Evolutionary conservation across 2,888 invertebrate genomes (phyloP).

Genomic region (Eupeodes latifasciatus): DNA sequence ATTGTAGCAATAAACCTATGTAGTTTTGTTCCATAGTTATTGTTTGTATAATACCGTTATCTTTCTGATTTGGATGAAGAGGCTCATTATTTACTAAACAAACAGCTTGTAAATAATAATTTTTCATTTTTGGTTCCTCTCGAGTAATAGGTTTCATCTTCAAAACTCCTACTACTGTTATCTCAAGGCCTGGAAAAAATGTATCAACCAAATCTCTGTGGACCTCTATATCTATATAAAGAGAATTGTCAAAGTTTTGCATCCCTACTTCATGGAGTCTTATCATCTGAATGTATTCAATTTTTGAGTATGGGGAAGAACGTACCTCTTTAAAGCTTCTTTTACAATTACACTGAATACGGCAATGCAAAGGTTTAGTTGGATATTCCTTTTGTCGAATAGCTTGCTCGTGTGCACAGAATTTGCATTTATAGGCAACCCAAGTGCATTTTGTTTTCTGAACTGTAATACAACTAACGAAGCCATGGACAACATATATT

Average conservation of each 20-base stretch:
- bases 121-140: conserved; percentile 86
- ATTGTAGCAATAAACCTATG: conserved; percentile 93
- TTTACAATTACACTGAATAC: conserved; percentile 79
- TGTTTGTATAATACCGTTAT: conserved; percentile 85
- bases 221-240: conserved; percentile 93
- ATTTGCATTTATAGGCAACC: conserved; percentile 87
- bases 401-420: conserved; percentile 85
- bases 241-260: conserved; percentile 89
- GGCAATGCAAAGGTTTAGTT: conserved; percentile 86
- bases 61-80: conserved; percentile 82
- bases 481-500: conserved; percentile 92
- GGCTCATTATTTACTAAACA: conserved; percentile 85
- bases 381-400: conserved; percentile 85
- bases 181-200: conserved; percentile 94
- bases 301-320: conserved; percentile 89
- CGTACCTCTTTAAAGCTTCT: conserved; percentile 86
- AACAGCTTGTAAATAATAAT: conserved; percentile 92
- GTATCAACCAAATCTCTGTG: conserved; percentile 92
- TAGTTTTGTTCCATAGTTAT: conserved; percentile 80
- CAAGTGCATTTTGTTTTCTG: conserved; percentile 90
- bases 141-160: conserved; percentile 86
- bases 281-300: conserved; percentile 91
- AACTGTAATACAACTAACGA: conserved; percentile 92
- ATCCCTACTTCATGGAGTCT: conserved; percentile 89
- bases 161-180: conserved; percentile 94